Conservation (phyloP, 2,888 invertebrate species). For the Gnatocerus cornutus region DNA sequence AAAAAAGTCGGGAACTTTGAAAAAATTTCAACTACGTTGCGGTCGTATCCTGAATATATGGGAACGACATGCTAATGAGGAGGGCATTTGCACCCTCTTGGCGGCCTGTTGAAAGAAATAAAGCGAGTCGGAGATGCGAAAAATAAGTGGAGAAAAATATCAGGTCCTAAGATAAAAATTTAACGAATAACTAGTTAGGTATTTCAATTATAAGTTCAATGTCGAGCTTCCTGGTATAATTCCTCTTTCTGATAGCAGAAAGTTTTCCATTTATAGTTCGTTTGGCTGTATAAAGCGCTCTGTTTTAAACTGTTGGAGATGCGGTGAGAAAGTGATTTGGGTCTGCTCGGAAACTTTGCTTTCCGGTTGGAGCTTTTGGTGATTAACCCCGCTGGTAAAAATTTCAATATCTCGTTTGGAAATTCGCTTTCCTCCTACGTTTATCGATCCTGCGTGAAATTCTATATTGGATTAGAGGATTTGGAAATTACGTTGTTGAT, state of each 20-base stretch:
- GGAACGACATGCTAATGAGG: constrained; percentile 38
- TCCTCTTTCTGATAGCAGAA: not conserved
- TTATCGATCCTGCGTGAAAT: constrained; percentile 24
- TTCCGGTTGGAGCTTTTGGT: constrained; percentile 16
- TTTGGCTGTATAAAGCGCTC: not conserved
- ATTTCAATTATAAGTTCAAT: too few relatives aligned
- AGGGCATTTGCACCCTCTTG: constrained; percentile 29
- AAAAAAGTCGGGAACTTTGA: constrained; percentile 36
- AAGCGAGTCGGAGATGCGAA: not conserved
- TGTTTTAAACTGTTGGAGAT: constrained; percentile 8
- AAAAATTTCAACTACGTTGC: constrained; percentile 28
- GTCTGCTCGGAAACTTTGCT: constrained; percentile 7
- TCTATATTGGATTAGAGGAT: constrained; percentile 26
- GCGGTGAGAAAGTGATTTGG: constrained; percentile 12
- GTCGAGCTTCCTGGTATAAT: too few relatives aligned
- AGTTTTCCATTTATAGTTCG: constrained; percentile 7
- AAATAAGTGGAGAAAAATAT: not conserved
- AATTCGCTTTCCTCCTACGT: constrained; percentile 11
- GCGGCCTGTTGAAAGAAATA: constrained; percentile 7
- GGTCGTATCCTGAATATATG: constrained; percentile 28
- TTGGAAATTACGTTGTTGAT: constrained; percentile 31
- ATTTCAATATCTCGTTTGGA: constrained; percentile 18
- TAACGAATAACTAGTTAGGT: too few relatives aligned
- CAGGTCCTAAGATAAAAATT: too few relatives aligned
- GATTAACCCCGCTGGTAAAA: constrained; percentile 14